These are phyloP conservation scores for Avahi laniger DNA, from an alignment of 2,797 vertebrate species.

Conservation along the genomic window DNA sequence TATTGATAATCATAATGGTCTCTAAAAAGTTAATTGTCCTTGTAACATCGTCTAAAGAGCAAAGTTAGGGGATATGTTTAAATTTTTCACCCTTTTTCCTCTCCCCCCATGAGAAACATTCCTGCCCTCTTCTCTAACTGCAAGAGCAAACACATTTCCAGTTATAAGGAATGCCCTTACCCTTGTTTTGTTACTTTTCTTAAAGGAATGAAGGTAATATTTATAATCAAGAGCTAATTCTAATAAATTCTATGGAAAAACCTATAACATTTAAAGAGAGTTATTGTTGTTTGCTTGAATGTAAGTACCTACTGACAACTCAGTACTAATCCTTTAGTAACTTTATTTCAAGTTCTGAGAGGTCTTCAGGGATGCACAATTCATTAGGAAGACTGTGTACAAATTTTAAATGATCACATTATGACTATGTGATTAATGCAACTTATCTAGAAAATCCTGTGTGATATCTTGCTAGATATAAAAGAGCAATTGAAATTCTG, in stretches of 20 bases:
- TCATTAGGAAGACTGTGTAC: conserved; percentile 1
- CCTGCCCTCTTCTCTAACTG: neutral
- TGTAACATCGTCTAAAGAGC: neutral
- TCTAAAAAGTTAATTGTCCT: neutral
- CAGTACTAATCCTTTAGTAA: neutral
- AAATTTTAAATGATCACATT: conserved; percentile 36
- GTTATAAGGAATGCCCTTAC: neutral
- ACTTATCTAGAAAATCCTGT: conserved; percentile 47
- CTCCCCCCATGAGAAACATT: neutral
- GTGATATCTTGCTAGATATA: conserved; percentile 76
- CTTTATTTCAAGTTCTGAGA: conserved; percentile 17
- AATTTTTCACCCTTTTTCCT: neutral
- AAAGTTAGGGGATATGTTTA: neutral
- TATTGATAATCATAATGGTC: neutral
- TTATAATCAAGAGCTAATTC: neutral
- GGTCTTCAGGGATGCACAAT: neutral
- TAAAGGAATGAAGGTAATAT: neutral
- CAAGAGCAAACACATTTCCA: neutral
- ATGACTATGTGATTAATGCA: conserved; percentile 46
- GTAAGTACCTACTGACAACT: neutral
- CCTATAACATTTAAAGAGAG: neutral
- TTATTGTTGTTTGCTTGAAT: conserved; percentile 34
- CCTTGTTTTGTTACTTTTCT: neutral
- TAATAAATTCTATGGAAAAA: neutral
- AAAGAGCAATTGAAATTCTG: conserved; percentile 79